Base-by-base conservation (phyloP, 2,797 vertebrate species). In the Ctenochaetus hawaiiensis region DNA sequence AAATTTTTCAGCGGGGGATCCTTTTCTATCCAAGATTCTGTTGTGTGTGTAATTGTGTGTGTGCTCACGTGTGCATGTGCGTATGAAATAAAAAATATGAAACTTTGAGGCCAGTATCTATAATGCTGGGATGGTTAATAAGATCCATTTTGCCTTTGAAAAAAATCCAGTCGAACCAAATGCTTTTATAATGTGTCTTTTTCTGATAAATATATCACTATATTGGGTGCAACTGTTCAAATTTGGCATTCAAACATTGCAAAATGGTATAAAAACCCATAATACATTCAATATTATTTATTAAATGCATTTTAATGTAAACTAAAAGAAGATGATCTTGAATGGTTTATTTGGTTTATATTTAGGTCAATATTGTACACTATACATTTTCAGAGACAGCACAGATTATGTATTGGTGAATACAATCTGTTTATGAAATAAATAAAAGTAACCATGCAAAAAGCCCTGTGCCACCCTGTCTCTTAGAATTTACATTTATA, bases 1-100 rank as follows among this genome's bases (percentile, higher is more conserved):
- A 75, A 71, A 75, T 77, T 80, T 80, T 68, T 67, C 56, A 75
- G 63, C 44, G 69, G 11, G 58, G 58, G 53, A 72, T 69, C 26
- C 34, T 56, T 10, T 68, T 12, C 43, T 49, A 45, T 22, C 59
- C 39, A 49, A 41, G 47, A 59, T 14, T 57, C 30, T 30, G 30
- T 23, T 60, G 47, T 65, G 37, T 62, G 44, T 47, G 43, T 41
- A 45, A 44, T 8, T 72, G 6, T 43, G 57, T 41, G 13, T 56
- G 34, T 60, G 45, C 30, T 30, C 30, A 30, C 57, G 30, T 63
- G 45, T 49, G 26, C 34, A 43, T 45, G 9, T 72, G 44, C 51
- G 44, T 47, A 16, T 30, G 30, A 30, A 30, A 30, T 30, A 30
- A 30, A 30, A 30, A 30, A 30, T 30, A 30, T 30, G 39, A 41